Base-by-base conservation (phyloP, 2,797 vertebrate species). In the Coranthus polyacanthus region DNA sequence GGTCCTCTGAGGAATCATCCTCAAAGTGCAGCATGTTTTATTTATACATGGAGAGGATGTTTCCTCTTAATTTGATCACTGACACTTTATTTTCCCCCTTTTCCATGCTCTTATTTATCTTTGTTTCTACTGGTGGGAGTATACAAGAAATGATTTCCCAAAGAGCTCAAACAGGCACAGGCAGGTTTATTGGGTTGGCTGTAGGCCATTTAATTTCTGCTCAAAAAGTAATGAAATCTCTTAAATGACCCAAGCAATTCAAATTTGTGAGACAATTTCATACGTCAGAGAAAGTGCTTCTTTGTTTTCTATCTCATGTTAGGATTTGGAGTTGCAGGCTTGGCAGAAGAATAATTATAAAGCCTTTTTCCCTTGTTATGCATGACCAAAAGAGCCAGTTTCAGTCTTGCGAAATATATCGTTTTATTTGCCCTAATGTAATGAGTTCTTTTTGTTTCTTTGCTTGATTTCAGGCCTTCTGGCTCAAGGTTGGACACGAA, bases 171-270 rank as follows among this genome's bases (percentile, higher is more conserved):
- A 75, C 64, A 41, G 59, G 65, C 81, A 59, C 62, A 61, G 75
- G 61, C 78, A 61, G 71, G 75, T 84, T 92, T 92, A 91, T 88
- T 87, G 75, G 49, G 51, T 83, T 90, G 83, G 85, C 84, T 83
- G 61, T 58, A 54, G 68, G 84, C 87, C 84, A 88, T 82, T 81
- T 90, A 66, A 72, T 87, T 88, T 85, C 81, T 81, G 75, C 78
- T 80, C 65, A 82, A 72, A 87, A 89, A 85, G 81, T 84, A 90
- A 87, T 90, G 81, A 88, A 87, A 89, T 89, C 50, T 85, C 85
- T 85, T 61, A 88, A 88, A 92, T 91, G 82, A 91, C 81, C 85
- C 60, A 67, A 87, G 83, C 78, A 78, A 82, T 87, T 85, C 79
- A 72, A 83, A 88, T 91, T 89, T 88, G 80, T 81, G 67, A 60